Base-by-base conservation (phyloP, 1,140 invertebrate species). In the Leptinotarsa defecta region DNA sequence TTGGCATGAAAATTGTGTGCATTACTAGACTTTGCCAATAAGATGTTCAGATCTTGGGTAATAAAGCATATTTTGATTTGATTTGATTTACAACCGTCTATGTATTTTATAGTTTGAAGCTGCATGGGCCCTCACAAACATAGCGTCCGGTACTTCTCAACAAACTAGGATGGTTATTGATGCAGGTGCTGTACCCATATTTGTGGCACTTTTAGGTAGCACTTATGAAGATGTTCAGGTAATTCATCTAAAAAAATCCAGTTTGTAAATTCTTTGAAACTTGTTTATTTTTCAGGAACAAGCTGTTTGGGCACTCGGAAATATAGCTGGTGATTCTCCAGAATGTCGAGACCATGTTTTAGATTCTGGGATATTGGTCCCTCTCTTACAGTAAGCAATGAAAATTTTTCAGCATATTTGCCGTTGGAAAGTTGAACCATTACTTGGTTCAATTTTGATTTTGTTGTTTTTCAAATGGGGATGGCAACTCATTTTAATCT, bases 111-210 rank as follows among this genome's bases (percentile, higher is more conserved):
- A 98, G 94, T 99, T 99, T 89, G 97, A 99, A 89, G 96, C 97
- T 74, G 96, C 97, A 65, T 99, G 97, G 97, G 96, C 96, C 67
- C 86, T 99, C 76, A 99, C 97, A 69, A 99, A 99, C 86, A 98
- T 99, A 81, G 97, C 97, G 3, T 98, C 96, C 3, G 97, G 97
- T n/a, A 98, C 96, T 22, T 97, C 96, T 19, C 89, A 92, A 74
- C 97, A 99, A 87, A 99, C 97, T 3, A 90, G 92, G 73, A 93
- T 95, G 81, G 97, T 99, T 1, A 95, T 99, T 80, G 94, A 97
- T 80, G 95, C 95, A 49, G 96, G 96, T 64, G 97, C 96, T 34
- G 95, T 99, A 63, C 94, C 94, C 19, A 93, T 96, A 80, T 97
- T 99, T 83, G 95, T 99, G 79, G 87, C 89, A 43, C 88, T 99